Base-by-base conservation (phyloP, 1,140 invertebrate genomes). In the Stratiolaelaps scimitus region DNA sequence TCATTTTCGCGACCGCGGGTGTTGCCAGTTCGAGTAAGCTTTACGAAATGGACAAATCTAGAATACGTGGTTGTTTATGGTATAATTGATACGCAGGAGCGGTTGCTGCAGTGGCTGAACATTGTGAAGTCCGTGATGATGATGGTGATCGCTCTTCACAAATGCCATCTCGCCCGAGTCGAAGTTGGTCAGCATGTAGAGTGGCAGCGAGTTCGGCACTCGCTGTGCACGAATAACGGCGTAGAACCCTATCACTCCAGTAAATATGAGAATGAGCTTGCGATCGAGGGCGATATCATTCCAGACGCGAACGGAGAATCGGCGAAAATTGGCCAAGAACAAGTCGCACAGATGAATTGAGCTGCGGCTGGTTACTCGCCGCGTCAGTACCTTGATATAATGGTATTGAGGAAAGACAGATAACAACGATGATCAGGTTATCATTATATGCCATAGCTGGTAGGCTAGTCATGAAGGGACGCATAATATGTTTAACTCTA, bases 201-300 rank as follows among this genome's bases (percentile, higher is more conserved):
- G 23, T 2, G 53, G 53, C 13, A 60, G 26, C 23, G 53, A 60
- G 53, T 60, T 60, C 34, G 53, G 26, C 20, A 60, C 15, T 60
- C 53, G 15, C 23, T 60, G 53, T 15, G 20, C 53, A 1, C 53
- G 53, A 5, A 60, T 26, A 17, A 60, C 53, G 4, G 53, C 53
- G 23, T 60, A 60, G 20, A 60, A 23, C 15, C 53, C 53, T 1
- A 60, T 60, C 15, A 60, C 53, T 26, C 53, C 53, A 29, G 53
- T 60, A 34, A 60, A 60, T 1, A 60, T 60, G 53, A 60, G 53
- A 29, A 60, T 60, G 26, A 60, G 53, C 20, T 60, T 60, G 15
- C 53, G 17, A 10, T 60, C 53, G 10, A 60, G 53, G 26, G 26
- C 26, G 15, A 60, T 60, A 60, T 60, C 53, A 15, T 60, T 34